Percentiles rank a stretch among this genome's conserved stretches.
Conservation (phyloP, 1,140 invertebrate genomes). For the Globodera ellingtonae region DNA sequence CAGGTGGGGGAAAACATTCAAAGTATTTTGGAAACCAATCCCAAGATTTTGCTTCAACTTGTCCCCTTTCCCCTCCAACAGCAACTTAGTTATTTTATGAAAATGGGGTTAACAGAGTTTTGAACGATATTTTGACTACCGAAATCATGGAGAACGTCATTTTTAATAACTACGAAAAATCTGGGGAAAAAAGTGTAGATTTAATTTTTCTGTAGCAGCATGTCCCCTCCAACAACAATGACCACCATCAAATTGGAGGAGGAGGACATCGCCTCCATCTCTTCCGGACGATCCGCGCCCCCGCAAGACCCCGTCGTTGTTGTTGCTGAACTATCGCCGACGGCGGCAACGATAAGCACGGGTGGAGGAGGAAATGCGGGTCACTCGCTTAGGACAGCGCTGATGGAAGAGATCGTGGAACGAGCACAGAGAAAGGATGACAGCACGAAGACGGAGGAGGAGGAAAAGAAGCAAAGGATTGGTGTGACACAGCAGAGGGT, state of each 20-base stretch:
- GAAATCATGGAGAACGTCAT: neutral
- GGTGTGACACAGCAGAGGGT: neutral
- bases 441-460: neutral
- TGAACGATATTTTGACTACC: too few species aligned
- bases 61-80: too few species aligned
- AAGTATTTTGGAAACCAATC: neutral
- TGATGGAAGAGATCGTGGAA: neutral
- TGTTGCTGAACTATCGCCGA: neutral
- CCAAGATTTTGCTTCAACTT: neutral
- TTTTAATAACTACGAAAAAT: neutral
- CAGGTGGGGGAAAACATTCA: neutral
- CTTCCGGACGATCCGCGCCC: constrained; percentile 21
- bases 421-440: neutral
- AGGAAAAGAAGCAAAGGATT: neutral
- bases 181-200: neutral
- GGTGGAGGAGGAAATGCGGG: neutral
- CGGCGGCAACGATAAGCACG: neutral
- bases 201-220: neutral
- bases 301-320: constrained; percentile 18
- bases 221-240: neutral
- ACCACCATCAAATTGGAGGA: neutral
- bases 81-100: too few species aligned
- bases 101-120: too few species aligned
- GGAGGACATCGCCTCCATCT: constrained; percentile 12
- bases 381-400: neutral